Evolutionary conservation across 1,140 invertebrate species (phyloP).

Genomic region (Carposina sasakii): DNA sequence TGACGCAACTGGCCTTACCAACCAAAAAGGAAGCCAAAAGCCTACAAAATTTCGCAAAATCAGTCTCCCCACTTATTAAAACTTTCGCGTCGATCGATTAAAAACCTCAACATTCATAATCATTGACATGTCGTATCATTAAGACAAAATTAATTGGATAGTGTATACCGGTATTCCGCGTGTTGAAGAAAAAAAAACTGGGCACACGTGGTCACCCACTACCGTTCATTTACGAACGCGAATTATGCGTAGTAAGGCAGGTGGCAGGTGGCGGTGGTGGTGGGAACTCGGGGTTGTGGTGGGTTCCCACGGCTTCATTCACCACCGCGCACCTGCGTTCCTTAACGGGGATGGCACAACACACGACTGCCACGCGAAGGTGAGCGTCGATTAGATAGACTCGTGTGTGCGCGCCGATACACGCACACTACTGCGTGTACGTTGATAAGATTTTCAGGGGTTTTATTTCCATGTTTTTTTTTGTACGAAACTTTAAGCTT

Average conservation of each 20-base stretch:
- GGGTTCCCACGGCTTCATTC: constrained; percentile 68
- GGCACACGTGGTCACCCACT: constrained; percentile 69
- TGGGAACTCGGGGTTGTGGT: constrained; percentile 63
- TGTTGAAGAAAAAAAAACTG: constrained; percentile 56
- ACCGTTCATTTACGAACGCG: constrained; percentile 71
- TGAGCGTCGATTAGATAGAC: constrained; percentile 51
- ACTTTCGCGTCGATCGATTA: too few relatives aligned
- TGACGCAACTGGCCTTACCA: too few relatives aligned
- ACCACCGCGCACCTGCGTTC: constrained; percentile 59
- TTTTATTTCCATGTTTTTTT: too few relatives aligned
- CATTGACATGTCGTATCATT: too few relatives aligned
- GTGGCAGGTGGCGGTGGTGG: constrained; percentile 55
- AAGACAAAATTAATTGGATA: constrained; percentile 65
- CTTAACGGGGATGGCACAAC: constrained; percentile 61
- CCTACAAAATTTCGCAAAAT: too few relatives aligned
- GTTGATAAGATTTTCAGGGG: constrained; percentile 38
- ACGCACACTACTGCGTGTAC: constrained; percentile 18
- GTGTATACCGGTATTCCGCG: constrained; percentile 67
- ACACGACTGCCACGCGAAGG: constrained; percentile 65
- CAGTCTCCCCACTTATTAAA: too few relatives aligned
- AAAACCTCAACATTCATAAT: too few relatives aligned
- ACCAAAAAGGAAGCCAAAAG: too few relatives aligned
- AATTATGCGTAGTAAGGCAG: constrained; percentile 71
- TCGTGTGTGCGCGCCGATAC: constrained; percentile 32
- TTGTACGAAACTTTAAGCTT: too few relatives aligned